phyloP scores from a whole-genome alignment of 2,113 vertebrate genomes.

The Tupaia tana region DNA sequence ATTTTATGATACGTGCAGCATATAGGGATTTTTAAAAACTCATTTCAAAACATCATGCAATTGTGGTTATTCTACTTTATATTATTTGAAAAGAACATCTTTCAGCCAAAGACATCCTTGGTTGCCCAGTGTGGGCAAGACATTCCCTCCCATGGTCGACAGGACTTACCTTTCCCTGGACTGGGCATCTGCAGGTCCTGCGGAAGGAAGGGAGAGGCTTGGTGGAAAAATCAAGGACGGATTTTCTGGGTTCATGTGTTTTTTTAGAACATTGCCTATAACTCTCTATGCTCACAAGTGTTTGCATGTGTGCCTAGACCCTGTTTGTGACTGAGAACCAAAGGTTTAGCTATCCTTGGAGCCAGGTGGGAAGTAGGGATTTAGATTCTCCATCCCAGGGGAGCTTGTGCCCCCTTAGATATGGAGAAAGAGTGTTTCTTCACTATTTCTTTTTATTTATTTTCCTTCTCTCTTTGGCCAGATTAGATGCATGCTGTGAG shows the following conservation, averaged over 20 bases:
- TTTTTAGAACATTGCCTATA: background rate
- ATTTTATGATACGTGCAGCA: background rate
- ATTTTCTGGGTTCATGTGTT: background rate
- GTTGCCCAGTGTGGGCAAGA: background rate
- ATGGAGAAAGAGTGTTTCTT: background rate
- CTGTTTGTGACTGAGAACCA: background rate
- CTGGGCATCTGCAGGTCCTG: background rate
- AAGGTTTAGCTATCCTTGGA: background rate
- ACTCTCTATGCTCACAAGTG: accelerated
- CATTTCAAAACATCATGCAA: background rate
- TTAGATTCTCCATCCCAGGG: background rate
- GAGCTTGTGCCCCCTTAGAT: background rate
- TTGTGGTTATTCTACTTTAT: background rate
- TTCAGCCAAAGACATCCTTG: background rate
- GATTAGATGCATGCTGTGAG: background rate
- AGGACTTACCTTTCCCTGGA: background rate
- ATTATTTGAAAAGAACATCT: background rate
- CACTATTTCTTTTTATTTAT: background rate
- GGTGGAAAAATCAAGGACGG: background rate
- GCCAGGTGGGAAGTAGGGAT: background rate
- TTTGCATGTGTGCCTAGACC: background rate
- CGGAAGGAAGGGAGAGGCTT: background rate
- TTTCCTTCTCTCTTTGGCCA: background rate
- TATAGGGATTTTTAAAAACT: background rate
- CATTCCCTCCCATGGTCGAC: background rate